A percentile compares a stretch with the other conserved stretches of the same genome.
Evolutionary conservation across 2,888 invertebrate genomes (phyloP).

Genomic region (Rhimphoctona megacephalus): DNA sequence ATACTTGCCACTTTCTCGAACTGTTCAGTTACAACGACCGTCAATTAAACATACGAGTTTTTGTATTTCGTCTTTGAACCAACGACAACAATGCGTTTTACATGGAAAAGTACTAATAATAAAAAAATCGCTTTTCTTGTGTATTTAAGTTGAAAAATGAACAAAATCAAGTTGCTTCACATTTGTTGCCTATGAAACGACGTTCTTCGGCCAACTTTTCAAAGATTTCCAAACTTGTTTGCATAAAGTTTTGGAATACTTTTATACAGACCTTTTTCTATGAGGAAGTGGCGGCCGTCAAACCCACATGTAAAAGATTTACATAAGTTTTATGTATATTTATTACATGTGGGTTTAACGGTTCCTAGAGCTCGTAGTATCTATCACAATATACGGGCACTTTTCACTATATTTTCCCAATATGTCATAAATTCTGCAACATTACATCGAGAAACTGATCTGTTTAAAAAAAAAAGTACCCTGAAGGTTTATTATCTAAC

Average conservation of each 20-base stretch:
- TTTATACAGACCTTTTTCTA: not conserved
- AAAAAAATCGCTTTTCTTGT: not conserved
- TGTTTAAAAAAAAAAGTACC: not conserved
- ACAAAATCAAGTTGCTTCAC: not conserved
- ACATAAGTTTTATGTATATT: constrained; percentile 15
- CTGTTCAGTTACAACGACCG: not conserved
- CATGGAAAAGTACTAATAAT: not conserved
- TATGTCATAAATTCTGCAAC: not conserved
- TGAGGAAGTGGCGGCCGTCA: not conserved
- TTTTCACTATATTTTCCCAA: not conserved
- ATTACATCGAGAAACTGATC: not conserved
- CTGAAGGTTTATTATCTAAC: not conserved
- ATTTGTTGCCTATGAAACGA: not conserved
- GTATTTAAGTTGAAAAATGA: not conserved
- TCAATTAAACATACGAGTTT: not conserved
- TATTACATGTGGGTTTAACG: constrained; percentile 6
- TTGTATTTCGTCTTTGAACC: not conserved
- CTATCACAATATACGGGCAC: not conserved
- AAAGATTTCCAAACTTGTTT: not conserved
- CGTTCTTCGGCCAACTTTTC: not conserved
- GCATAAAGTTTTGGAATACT: not conserved
- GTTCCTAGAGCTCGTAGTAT: constrained; percentile 5
- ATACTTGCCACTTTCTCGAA: constrained; percentile 8
- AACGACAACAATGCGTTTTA: not conserved
- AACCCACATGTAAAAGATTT: constrained; percentile 20